Conservation (phyloP, 1,140 invertebrate genomes). For the Orchesella cincta region DNA sequence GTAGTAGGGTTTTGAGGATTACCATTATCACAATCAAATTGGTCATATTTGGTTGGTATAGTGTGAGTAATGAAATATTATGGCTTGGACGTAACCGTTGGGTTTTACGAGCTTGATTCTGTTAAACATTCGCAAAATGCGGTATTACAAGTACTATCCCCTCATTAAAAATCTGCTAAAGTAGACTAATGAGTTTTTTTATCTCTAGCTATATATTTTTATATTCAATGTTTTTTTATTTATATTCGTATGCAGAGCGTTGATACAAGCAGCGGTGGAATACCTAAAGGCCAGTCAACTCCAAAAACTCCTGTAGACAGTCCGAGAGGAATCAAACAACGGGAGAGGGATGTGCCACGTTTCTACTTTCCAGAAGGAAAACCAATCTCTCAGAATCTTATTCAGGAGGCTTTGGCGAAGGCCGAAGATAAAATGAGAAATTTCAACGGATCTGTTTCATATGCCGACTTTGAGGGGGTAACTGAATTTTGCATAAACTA, state of each 20-base stretch:
- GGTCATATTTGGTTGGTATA: too few species aligned
- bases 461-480: constrained; percentile 38
- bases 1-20: too few species aligned
- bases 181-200: too few species aligned
- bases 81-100: too few species aligned
- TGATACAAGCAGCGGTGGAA: constrained; percentile 1
- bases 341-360: constrained; percentile 36
- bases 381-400: constrained; percentile 6
- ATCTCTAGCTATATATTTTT: too few species aligned
- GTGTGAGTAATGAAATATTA: too few species aligned
- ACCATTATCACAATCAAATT: too few species aligned
- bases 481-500: not conserved
- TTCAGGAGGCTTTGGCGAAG: constrained; percentile 36
- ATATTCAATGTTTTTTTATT: not conserved
- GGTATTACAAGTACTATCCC: too few species aligned
- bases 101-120: too few species aligned
- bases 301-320: constrained; percentile 15
- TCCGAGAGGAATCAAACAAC: not conserved
- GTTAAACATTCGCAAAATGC: too few species aligned
- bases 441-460: constrained; percentile 21
- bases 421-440: constrained; percentile 40
- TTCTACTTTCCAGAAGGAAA: constrained; percentile 49
- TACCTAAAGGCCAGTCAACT: constrained; percentile 8
- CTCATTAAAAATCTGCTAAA: too few species aligned
- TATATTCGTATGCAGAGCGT: not conserved